A percentile compares a stretch with the other conserved stretches of the same genome.
These are phyloP conservation scores for Heliothis subflexa DNA, from an alignment of 1,140 invertebrate genomes.

Conservation along the genomic window DNA sequence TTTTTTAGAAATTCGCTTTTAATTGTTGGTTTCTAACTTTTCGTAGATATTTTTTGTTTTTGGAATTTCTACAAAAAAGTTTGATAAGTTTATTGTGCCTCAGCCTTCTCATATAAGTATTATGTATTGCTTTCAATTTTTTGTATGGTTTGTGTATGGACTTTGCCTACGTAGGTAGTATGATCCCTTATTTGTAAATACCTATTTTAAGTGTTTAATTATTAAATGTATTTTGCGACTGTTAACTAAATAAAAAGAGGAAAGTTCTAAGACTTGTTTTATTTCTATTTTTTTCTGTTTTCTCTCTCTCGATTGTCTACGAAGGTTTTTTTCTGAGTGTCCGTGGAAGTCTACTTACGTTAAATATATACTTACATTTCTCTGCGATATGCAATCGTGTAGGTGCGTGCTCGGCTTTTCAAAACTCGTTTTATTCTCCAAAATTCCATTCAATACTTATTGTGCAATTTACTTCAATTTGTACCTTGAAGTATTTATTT, in stretches of 20 bases:
- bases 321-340: neutral
- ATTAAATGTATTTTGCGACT: constrained; percentile 82
- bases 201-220: constrained; percentile 79
- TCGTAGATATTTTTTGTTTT: constrained; percentile 39
- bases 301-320: neutral
- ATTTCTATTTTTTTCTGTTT: constrained; percentile 47
- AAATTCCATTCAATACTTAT: no score
- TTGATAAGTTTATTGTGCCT: constrained; percentile 42
- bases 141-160: constrained; percentile 82
- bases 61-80: constrained; percentile 20
- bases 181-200: constrained; percentile 82
- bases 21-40: constrained; percentile 51
- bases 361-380: no score
- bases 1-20: constrained; percentile 54
- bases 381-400: no score
- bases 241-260: constrained; percentile 82
- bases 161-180: constrained; percentile 85
- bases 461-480: no score
- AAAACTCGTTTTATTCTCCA: no score
- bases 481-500: no score
- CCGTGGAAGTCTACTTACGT: no score
- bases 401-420: no score
- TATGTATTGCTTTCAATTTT: constrained; percentile 75
- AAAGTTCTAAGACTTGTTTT: constrained; percentile 63
- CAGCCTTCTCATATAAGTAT: constrained; percentile 60